A percentile compares a stretch with the other conserved stretches of the same genome.
phyloP scores from a whole-genome alignment of 2,113 vertebrate species.

The Carlito syrichta region DNA sequence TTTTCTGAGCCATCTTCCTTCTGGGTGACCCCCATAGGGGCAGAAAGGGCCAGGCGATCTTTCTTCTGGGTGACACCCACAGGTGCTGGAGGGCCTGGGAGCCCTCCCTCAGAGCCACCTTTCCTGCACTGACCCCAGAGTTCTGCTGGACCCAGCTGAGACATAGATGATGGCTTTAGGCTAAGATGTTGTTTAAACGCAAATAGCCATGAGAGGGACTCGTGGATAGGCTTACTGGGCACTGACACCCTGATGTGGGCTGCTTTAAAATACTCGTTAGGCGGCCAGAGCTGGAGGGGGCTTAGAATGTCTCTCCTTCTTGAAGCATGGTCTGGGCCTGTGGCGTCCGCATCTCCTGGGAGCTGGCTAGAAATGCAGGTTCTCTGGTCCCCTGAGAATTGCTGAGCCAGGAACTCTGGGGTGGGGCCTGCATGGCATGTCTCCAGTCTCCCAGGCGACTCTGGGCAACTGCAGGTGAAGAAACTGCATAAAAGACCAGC shows the following conservation, averaged over 20 bases:
- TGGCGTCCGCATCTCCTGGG: neutral
- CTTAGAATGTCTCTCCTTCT: neutral
- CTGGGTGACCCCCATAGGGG: neutral
- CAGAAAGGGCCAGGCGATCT: neutral
- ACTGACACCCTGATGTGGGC: neutral
- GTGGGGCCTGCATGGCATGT: neutral
- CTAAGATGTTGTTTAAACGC: slow-evolving; percentile 23
- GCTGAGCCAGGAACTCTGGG: neutral
- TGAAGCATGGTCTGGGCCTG: neutral
- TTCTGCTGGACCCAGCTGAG: neutral
- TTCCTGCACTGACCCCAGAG: neutral
- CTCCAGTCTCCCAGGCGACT: neutral
- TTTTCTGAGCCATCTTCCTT: neutral
- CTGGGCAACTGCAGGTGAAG: neutral
- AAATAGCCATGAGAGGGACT: neutral
- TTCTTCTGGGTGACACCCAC: neutral
- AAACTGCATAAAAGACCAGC: neutral
- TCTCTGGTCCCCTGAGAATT: neutral
- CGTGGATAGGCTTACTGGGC: too few relatives aligned
- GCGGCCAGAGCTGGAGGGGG: neutral
- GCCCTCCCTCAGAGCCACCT: neutral
- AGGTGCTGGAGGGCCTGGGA: neutral
- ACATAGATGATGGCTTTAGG: neutral
- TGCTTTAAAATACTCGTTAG: neutral
- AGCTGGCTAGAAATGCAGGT: neutral